Percentiles rank a stretch among this genome's conserved stretches.
Conservation (phyloP, 2,888 invertebrate genomes). For the Digitonthophagus gazella region DNA sequence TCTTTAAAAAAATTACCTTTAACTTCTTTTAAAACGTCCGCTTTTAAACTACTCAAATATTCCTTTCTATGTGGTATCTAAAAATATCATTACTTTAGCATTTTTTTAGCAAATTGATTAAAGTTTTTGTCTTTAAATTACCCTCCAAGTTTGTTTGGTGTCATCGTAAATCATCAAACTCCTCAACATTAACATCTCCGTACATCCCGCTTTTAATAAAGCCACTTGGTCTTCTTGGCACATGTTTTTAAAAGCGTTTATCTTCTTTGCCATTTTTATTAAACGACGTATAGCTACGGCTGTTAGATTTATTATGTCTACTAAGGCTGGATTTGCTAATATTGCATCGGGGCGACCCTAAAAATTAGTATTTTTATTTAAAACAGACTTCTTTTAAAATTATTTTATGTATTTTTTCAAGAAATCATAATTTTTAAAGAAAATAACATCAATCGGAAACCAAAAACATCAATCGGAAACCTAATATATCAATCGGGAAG, state of each 20-base stretch:
- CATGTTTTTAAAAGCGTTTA: conserved; percentile 87
- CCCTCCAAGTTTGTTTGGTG: conserved; percentile 88
- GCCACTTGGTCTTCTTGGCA: conserved; percentile 91
- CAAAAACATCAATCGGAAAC: too few species aligned
- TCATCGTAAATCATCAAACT: conserved; percentile 91
- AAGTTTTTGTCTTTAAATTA: conserved; percentile 42
- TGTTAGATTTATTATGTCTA: conserved; percentile 86
- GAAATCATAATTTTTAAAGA: too few species aligned
- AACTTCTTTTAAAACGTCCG: conserved; percentile 87
- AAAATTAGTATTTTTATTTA: too few species aligned
- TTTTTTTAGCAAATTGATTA: not conserved
- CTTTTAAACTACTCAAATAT: conserved; percentile 74
- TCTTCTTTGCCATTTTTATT: conserved; percentile 82
- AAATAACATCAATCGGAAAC: too few species aligned
- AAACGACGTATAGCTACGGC: conserved; percentile 87
- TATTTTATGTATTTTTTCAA: too few species aligned
- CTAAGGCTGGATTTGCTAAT: conserved; percentile 64
- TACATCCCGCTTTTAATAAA: conserved; percentile 88
- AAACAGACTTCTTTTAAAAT: too few species aligned
- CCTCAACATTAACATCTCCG: conserved; percentile 93
- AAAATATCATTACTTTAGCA: conserved; percentile 32
- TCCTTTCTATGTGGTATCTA: conserved; percentile 78
- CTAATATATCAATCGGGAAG: too few species aligned
- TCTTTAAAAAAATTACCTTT: conserved; percentile 87
- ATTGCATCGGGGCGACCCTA: conserved; percentile 35